Evolutionary conservation across 2,888 invertebrate species (phyloP).

Genomic region (Cepaea hortensis): DNA sequence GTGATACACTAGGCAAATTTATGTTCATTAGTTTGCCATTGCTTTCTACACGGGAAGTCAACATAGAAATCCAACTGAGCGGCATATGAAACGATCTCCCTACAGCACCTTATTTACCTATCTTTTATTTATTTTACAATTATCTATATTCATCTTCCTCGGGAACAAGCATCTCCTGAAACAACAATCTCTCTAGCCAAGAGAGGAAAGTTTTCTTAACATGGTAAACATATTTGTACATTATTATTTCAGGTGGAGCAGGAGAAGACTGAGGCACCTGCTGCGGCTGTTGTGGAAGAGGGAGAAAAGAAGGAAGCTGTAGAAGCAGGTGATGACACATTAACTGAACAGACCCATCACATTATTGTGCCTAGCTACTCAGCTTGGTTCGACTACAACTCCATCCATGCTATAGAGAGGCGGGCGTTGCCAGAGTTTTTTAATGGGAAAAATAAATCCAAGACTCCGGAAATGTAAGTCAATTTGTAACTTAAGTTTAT

Average conservation of each 20-base stretch:
- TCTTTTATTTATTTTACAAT: too few species aligned
- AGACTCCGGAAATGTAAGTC: constrained; percentile 91
- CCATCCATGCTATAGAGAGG: constrained; percentile 97
- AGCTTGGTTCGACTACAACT: constrained; percentile 99
- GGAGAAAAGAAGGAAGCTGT: constrained; percentile 59
- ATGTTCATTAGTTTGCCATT: too few species aligned
- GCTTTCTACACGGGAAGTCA: too few species aligned
- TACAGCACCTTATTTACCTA: too few species aligned
- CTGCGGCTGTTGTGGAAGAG: constrained; percentile 54
- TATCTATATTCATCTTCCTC: too few species aligned
- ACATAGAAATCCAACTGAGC: too few species aligned
- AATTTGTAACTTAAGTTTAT: background rate
- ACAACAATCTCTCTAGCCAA: too few species aligned
- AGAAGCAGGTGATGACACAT: constrained; percentile 92
- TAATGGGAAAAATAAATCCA: constrained; percentile 97
- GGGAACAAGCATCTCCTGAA: too few species aligned
- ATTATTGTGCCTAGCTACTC: constrained; percentile 97
- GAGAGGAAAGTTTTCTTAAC: too few species aligned
- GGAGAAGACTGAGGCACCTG: constrained; percentile 52
- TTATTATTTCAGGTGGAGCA: constrained; percentile 19
- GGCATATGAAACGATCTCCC: too few species aligned
- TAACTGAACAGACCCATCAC: constrained; percentile 96
- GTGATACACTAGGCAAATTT: too few species aligned
- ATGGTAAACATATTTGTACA: too few species aligned
- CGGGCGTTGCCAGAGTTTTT: constrained; percentile 98